These are phyloP conservation scores for Paedocypris sp. DNA, from an alignment of 2,113 vertebrate genomes.

Conservation along the genomic window DNA sequence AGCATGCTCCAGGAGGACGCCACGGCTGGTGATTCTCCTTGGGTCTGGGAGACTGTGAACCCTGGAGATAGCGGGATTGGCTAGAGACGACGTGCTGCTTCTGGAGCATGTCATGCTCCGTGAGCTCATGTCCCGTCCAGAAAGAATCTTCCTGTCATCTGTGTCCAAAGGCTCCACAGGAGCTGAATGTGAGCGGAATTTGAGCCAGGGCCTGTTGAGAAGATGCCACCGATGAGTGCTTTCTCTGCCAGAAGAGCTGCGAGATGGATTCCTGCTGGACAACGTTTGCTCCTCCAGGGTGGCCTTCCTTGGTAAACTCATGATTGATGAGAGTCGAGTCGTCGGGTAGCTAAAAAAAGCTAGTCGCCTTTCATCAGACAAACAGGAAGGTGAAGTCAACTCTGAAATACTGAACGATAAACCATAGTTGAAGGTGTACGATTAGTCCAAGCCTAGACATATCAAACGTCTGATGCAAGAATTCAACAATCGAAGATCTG, in stretches of 20 bases:
- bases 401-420: not conserved
- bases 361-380: not conserved
- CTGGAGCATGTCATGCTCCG: not conserved
- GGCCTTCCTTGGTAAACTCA: slow-evolving; percentile 35
- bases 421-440: too few relatives aligned
- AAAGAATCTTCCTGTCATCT: slow-evolving; percentile 33
- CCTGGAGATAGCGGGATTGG: not conserved
- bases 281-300: not conserved
- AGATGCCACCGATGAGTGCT: slow-evolving; percentile 17
- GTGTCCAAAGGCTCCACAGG: slow-evolving; percentile 35
- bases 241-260: not conserved
- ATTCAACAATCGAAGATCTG: not conserved
- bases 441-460: too few relatives aligned
- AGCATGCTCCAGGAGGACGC: slow-evolving; percentile 1
- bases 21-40: slow-evolving; percentile 4
- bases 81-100: not conserved
- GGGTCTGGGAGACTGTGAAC: slow-evolving; percentile 29
- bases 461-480: too few relatives aligned
- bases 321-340: slow-evolving; percentile 13
- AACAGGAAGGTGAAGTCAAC: not conserved
- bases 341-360: not conserved
- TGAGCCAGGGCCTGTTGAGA: slow-evolving; percentile 34
- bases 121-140: not conserved
- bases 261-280: not conserved
- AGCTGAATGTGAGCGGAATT: not conserved